Base-by-base conservation (phyloP, 2,888 invertebrate species). In the Carpatolechia fugitivella region DNA sequence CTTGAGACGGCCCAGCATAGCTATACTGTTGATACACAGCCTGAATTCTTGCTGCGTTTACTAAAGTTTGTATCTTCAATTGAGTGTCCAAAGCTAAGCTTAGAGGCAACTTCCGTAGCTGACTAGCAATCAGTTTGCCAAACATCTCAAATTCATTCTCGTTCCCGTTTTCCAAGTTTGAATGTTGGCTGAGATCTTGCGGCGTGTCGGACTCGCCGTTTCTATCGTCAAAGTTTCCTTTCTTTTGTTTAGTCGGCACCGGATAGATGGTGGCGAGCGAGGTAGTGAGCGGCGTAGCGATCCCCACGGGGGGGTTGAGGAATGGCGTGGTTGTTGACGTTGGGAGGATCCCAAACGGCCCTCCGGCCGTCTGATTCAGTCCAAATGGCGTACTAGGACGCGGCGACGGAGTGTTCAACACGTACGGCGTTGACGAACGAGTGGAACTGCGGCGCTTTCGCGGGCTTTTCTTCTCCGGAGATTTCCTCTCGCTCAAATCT, bases 71-170 rank as follows among this genome's bases (percentile, higher is more conserved):
- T 60, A 90, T 89, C 69, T 89, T 89, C 57, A 89, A 62, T 60
- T 88, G 91, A 59, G 90, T 86, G 59, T 89, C 90, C 72, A 88
- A 71, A 44, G 88, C 88, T 70, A 87, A 68, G 58, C 86, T 87
- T 38, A 89, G 68, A 35, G 90, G 85, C 66, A 85, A 66, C 70
- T 89, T 91, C 61, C 89, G 72, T 62, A 90, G 66, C 65, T 90
- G 90, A 66, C 88, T 90, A 24, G 90, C 85, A 56, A 90, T 90
- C 63, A 89, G 65, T 69, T 89, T 89, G 35, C 87, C 90, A 59
- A 90, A 90, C 90, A 90, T 90, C 68, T 89, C 89, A 49, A 89
- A 90, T 68, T 90, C 90, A 60, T 89, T 90, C 60, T 90, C 90
- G 61, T 85, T 88, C 30, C 80, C 86, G 59, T 76, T 82, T 60